Conservation (phyloP, 2,888 invertebrate species). For the Tromatobia lineatoria region DNA sequence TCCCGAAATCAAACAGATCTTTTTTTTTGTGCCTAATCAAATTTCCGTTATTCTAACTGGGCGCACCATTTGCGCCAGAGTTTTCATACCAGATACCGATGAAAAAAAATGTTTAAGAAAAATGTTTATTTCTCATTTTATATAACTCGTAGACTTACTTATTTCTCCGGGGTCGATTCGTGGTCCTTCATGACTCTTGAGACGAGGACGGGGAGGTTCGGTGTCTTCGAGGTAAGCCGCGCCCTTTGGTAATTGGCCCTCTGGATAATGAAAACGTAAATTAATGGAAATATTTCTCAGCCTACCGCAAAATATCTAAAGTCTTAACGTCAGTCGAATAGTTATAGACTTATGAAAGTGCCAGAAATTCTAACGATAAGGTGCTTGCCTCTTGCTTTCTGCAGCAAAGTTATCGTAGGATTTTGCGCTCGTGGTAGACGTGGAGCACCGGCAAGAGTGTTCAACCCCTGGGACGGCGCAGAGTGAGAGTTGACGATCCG, state of each 20-base stretch:
- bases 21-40: not conserved
- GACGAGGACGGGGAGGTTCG: conserved; percentile 71
- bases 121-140: not conserved
- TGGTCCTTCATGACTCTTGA: conserved; percentile 77
- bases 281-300: not conserved
- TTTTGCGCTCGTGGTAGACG: conserved; percentile 93
- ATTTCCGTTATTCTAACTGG: not conserved
- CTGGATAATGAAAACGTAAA: conserved; percentile 85
- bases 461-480: conserved; percentile 89
- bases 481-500: conserved; percentile 86
- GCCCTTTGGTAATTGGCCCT: conserved; percentile 93
- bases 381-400: conserved; percentile 93
- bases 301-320: not conserved
- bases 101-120: not conserved
- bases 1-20: conserved; percentile 43
- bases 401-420: conserved; percentile 94
- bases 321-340: not conserved
- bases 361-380: not conserved
- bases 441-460: conserved; percentile 84
- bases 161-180: conserved; percentile 81
- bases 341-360: not conserved
- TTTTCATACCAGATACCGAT: not conserved
- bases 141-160: conserved; percentile 77
- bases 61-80: conserved; percentile 30
- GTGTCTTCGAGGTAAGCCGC: conserved; percentile 89